Conservation (phyloP, 2,797 vertebrate genomes). For the Scomberomorus guttatus region DNA sequence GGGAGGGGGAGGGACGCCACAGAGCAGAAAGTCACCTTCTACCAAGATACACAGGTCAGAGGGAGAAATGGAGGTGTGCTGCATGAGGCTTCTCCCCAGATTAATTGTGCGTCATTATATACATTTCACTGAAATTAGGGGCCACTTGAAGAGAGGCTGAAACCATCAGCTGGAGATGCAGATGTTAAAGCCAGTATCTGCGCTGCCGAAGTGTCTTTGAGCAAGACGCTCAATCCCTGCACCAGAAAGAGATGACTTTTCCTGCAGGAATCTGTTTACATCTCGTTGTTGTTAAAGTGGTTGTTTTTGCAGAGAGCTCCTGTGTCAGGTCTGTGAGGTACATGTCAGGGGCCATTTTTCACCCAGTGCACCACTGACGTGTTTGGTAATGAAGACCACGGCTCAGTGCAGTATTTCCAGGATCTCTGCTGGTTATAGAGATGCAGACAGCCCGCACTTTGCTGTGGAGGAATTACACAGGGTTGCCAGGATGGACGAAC, state of each 20-base stretch:
- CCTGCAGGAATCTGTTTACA: neutral
- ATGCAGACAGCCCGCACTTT: neutral
- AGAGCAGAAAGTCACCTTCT: constrained; percentile 60
- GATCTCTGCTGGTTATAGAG: constrained; percentile 28
- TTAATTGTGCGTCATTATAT: neutral
- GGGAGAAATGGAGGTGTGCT: constrained; percentile 9
- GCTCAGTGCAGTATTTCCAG: constrained; percentile 56
- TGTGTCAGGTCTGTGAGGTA: neutral
- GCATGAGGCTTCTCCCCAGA: neutral
- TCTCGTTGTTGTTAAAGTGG: neutral
- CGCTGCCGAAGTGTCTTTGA: constrained; percentile 35
- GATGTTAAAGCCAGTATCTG: neutral
- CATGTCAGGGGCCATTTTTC: constrained; percentile 29
- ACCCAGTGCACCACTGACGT: constrained; percentile 39
- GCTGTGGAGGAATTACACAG: constrained; percentile 22
- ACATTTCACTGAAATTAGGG: neutral
- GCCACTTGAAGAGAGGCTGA: too few species aligned
- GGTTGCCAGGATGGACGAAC: constrained; percentile 24
- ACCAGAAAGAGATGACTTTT: neutral
- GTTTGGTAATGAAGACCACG: constrained; percentile 65
- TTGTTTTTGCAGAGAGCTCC: constrained; percentile 10
- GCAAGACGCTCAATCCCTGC: constrained; percentile 14
- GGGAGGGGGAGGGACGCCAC: constrained; percentile 12
- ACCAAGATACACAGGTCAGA: constrained; percentile 38
- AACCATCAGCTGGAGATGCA: neutral